These are phyloP conservation scores for Liodrosophila aerea DNA, from an alignment of 2,888 invertebrate genomes.

Conservation along the genomic window DNA sequence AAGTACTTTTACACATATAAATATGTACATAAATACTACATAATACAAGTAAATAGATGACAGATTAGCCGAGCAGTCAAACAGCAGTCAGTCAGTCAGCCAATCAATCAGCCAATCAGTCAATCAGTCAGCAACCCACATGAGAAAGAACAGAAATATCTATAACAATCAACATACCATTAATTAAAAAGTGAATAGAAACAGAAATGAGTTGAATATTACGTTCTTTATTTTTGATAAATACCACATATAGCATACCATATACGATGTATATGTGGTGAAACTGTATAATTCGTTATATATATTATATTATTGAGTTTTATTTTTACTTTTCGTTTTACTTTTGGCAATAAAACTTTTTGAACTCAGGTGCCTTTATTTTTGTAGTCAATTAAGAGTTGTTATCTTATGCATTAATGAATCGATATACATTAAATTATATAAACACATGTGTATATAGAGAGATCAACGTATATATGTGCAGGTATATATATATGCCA, in stretches of 20 bases:
- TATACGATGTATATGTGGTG: conserved; percentile 23
- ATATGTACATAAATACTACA: conserved; percentile 31
- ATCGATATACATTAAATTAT: conserved; percentile 40
- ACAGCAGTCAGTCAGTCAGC: conserved; percentile 38
- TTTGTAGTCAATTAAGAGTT: conserved; percentile 79
- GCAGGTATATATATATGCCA: conserved; percentile 30
- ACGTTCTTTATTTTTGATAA: conserved; percentile 12
- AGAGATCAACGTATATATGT: conserved; percentile 31
- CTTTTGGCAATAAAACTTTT: conserved; percentile 69
- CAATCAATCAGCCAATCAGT: conserved; percentile 22
- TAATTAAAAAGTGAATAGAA: conserved; percentile 61
- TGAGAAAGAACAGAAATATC: conserved; percentile 16
- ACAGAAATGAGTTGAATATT: conserved; percentile 10
- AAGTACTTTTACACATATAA: conserved; percentile 59
- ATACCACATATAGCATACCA: conserved; percentile 13
- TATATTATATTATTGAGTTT: conserved; percentile 31
- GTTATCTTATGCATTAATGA: conserved; percentile 75
- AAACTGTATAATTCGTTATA: background rate
- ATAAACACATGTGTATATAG: conserved; percentile 30
- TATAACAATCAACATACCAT: conserved; percentile 66
- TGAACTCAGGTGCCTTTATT: conserved; percentile 81
- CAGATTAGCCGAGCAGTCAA: conserved; percentile 38
- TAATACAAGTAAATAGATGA: conserved; percentile 31
- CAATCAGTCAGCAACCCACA: conserved; percentile 26
- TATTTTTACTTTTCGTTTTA: conserved; percentile 46